phyloP scores from a whole-genome alignment of 2,888 invertebrate genomes.

The Brachypterus glaber region DNA sequence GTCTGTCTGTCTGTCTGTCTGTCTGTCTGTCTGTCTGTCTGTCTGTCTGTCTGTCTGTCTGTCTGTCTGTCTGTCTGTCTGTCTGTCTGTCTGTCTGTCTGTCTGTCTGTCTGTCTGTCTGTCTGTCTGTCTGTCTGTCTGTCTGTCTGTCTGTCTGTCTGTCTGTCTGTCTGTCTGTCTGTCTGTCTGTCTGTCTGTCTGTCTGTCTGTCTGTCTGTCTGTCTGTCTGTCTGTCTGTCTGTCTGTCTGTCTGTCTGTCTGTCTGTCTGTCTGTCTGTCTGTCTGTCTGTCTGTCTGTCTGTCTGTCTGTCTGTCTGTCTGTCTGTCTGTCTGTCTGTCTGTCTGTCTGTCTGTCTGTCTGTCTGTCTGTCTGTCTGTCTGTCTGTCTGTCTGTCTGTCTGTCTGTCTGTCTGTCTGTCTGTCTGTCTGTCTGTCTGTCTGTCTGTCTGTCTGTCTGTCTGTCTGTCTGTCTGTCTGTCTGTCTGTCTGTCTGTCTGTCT shows the following conservation, averaged over 20 bases:
- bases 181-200: constrained; percentile 1
- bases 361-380: constrained; percentile 1
- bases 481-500: constrained; percentile 1
- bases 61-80: constrained; percentile 1
- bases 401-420: constrained; percentile 1
- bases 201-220: constrained; percentile 1
- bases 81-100: constrained; percentile 1
- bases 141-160: constrained; percentile 1
- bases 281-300: constrained; percentile 1
- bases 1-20: constrained; percentile 1
- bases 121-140: constrained; percentile 1
- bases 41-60: constrained; percentile 1
- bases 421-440: constrained; percentile 1
- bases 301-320: constrained; percentile 1
- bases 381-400: constrained; percentile 1
- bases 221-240: constrained; percentile 1
- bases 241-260: constrained; percentile 1
- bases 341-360: constrained; percentile 1
- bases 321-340: constrained; percentile 1
- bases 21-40: constrained; percentile 1
- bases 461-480: constrained; percentile 1
- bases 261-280: constrained; percentile 1
- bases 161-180: constrained; percentile 1
- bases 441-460: constrained; percentile 1
- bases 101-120: constrained; percentile 1